These are phyloP conservation scores for Stichodactyla mertensii DNA, from an alignment of 64 coral and sea anemone genomes.

Conservation along the genomic window DNA sequence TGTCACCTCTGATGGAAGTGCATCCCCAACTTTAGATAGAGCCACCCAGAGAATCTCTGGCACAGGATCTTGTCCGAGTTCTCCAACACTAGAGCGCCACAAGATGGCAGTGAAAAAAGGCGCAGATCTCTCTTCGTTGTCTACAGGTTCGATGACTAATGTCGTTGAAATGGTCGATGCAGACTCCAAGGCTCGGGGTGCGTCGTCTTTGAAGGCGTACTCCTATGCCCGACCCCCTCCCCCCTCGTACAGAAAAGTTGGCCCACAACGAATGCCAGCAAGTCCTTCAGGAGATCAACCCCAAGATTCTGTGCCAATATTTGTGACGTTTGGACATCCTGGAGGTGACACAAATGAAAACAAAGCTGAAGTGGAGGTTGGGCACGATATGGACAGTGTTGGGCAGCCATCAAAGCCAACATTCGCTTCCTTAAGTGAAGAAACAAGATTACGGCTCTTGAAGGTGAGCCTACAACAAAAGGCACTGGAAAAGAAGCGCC, in stretches of 20 bases:
- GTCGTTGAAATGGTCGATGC: constrained; percentile 42
- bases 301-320: neutral
- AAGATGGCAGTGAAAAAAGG: constrained; percentile 20
- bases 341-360: neutral
- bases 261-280: constrained; percentile 36
- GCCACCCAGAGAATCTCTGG: neutral
- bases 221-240: constrained; percentile 92
- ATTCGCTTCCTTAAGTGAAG: constrained; percentile 75
- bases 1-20: constrained; percentile 38
- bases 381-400: neutral
- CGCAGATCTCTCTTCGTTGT: constrained; percentile 5
- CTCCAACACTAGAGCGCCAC: constrained; percentile 40
- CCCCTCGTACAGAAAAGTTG: constrained; percentile 81
- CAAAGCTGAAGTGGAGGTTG: neutral
- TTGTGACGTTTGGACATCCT: neutral
- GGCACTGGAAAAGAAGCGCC: constrained; percentile 79
- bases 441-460: constrained; percentile 68
- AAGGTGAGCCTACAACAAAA: constrained; percentile 86
- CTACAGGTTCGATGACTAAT: constrained; percentile 16
- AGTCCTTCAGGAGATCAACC: constrained; percentile 8
- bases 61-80: constrained; percentile 43
- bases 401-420: constrained; percentile 42
- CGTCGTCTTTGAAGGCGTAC: constrained; percentile 66
- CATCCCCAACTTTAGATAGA: constrained; percentile 31
- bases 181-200: constrained; percentile 48